Percentiles rank a stretch among this genome's conserved stretches.
Conservation (phyloP, 35 echinoderm and acorn worm genomes). For the Ophioderma brevispina region DNA sequence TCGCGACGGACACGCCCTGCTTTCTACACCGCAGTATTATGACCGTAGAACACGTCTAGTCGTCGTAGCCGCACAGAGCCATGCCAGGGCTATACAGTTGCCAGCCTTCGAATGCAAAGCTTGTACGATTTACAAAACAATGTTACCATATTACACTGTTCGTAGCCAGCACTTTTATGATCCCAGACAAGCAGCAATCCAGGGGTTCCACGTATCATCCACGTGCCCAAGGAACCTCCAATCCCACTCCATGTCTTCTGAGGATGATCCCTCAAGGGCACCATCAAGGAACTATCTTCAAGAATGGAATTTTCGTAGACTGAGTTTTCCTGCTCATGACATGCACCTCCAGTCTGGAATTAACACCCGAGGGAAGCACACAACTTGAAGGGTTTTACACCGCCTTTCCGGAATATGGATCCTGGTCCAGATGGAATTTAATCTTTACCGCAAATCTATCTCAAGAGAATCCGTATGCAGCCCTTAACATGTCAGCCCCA, state of each 20-base stretch:
- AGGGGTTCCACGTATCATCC: background rate
- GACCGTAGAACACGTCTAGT: background rate
- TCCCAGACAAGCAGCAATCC: constrained; percentile 5
- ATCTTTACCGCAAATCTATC: background rate
- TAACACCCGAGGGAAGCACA: background rate
- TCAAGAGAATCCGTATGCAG: constrained; percentile 14
- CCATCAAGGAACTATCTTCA: constrained; percentile 45
- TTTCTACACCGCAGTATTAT: background rate
- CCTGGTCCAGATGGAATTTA: background rate
- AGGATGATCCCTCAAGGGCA: background rate
- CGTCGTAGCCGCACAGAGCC: background rate
- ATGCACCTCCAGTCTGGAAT: constrained; percentile 6
- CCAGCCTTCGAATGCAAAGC: constrained; percentile 33
- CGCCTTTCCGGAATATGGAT: background rate
- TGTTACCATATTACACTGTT: constrained; percentile 52
- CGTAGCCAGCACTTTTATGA: background rate
- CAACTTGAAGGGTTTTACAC: background rate
- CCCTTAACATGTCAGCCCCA: background rate
- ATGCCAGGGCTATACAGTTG: background rate
- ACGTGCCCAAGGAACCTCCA: background rate
- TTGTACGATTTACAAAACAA: constrained; percentile 37
- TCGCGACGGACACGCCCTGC: background rate
- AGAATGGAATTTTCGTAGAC: background rate
- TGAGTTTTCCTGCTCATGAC: background rate
- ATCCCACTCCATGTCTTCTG: background rate